These are phyloP conservation scores for Fulmarus glacialis DNA, from an alignment of 2,113 vertebrate genomes.

Conservation along the genomic window DNA sequence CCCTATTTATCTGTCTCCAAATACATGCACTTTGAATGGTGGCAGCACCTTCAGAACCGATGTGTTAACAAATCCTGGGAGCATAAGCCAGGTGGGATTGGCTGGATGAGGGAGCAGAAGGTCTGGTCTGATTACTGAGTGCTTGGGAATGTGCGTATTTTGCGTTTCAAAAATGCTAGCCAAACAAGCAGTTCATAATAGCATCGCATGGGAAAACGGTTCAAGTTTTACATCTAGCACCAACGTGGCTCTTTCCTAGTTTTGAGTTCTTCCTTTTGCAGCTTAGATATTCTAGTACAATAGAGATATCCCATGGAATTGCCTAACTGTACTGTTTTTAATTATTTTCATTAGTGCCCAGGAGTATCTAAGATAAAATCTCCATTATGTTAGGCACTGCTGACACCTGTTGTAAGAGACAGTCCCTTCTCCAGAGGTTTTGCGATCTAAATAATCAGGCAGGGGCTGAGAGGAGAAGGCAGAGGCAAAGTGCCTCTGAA, in stretches of 20 bases:
- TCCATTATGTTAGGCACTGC: neutral
- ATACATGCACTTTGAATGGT: neutral
- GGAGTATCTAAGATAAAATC: neutral
- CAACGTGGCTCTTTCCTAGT: neutral
- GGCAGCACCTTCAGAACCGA: neutral
- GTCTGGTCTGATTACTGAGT: neutral
- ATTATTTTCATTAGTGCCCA: neutral
- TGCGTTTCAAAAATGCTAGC: neutral
- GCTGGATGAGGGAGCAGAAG: neutral
- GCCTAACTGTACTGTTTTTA: neutral
- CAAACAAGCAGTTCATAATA: neutral
- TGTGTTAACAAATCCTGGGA: neutral
- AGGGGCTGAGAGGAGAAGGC: neutral
- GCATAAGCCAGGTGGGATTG: neutral
- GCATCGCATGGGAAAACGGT: rapidly evolving
- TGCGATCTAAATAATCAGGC: neutral
- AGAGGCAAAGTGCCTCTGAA: neutral
- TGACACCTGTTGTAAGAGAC: neutral
- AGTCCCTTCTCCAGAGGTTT: neutral
- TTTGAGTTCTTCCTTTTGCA: neutral
- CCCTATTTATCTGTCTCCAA: neutral
- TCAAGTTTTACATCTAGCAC: neutral
- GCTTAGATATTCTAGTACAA: neutral
- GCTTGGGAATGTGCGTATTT: neutral
- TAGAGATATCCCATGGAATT: neutral